These are phyloP conservation scores for Monoplex corrugatus DNA, from an alignment of 2,888 invertebrate genomes.

Conservation along the genomic window DNA sequence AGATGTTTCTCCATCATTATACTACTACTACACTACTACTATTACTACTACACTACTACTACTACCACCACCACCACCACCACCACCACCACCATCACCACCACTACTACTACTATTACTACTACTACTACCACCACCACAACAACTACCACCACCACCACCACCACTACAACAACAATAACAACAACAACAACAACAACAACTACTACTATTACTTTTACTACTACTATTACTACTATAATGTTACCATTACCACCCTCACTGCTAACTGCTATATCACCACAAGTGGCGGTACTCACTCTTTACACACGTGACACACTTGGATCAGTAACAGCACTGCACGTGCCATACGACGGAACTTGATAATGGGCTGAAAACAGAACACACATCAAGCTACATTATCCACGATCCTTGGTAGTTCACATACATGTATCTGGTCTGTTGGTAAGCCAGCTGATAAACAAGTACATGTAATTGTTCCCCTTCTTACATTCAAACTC, in stretches of 20 bases:
- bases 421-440: no score
- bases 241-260: background rate
- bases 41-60: background rate
- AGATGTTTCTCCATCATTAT: no score
- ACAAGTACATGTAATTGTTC: no score
- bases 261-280: background rate
- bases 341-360: slow-evolving; percentile 73
- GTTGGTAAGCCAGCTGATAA: no score
- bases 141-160: background rate
- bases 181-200: background rate
- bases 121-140: no score
- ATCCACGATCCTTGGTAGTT: no score
- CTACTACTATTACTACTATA: no score
- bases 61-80: background rate
- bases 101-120: no score
- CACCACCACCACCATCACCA: background rate
- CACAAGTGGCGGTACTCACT: slow-evolving; percentile 71
- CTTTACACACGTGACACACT: slow-evolving; percentile 73
- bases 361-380: slow-evolving; percentile 68
- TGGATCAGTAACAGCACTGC: slow-evolving; percentile 72
- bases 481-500: no score
- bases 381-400: background rate
- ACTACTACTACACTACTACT: background rate
- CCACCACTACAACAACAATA: background rate
- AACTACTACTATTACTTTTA: no score